These are phyloP conservation scores for Graptemys geographica DNA, from an alignment of 2,797 vertebrate species.

Conservation along the genomic window DNA sequence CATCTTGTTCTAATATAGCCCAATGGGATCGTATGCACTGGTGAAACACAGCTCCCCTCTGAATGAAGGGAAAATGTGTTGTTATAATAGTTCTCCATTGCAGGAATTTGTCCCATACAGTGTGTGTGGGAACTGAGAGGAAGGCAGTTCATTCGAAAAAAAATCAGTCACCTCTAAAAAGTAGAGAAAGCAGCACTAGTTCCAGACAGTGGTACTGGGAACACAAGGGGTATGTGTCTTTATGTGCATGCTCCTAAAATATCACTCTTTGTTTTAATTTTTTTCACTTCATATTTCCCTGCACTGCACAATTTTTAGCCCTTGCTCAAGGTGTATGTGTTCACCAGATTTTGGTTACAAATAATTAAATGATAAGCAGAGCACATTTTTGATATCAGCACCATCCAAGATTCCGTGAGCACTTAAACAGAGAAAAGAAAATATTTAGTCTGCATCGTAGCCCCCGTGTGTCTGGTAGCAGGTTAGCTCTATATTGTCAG, in stretches of 20 bases:
- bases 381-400: background rate
- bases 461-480: background rate
- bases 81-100: conserved; percentile 18
- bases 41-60: background rate
- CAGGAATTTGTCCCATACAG: conserved; percentile 3
- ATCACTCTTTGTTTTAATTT: background rate
- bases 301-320: background rate
- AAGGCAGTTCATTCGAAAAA: background rate
- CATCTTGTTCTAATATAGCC: fast-evolving
- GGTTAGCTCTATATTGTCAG: background rate
- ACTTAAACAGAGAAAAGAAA: conserved; percentile 12
- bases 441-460: background rate
- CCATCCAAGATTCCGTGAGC: background rate
- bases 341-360: background rate
- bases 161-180: conserved; percentile 7
- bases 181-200: background rate
- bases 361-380: background rate
- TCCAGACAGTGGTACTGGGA: background rate
- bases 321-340: background rate
- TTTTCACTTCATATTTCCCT: background rate
- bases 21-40: fast-evolving
- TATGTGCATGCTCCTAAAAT: background rate
- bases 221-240: background rate
- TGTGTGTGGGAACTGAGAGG: background rate
- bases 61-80: fast-evolving